Evolutionary conservation across 2,888 invertebrate species (phyloP), one percentile per base, ranked within the genome.

Genomic region (Eilema caniola): DNA sequence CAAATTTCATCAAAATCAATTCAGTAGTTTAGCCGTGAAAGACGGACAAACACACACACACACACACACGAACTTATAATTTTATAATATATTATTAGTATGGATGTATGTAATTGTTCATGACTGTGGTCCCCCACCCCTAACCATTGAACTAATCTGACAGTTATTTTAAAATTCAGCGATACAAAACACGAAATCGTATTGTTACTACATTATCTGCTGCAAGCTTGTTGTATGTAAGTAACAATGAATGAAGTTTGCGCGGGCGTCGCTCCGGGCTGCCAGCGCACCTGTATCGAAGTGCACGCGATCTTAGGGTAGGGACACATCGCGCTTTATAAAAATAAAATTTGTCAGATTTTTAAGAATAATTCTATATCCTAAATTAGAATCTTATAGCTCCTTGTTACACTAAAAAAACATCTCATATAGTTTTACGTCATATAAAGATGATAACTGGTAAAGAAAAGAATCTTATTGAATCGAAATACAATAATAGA

Each of bases 231-330:
- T 69, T 66, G 68, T 71, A 75, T 75, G 76, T 72, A 78, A 78
- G 88, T 85, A 91, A 91, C 92, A 94, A 93, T 94, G 94, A 94
- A 94, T 94, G 94, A 90, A 93, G 91, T 81, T 83, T 81, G 89
- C 90, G 89, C 90, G 91, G 91, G 88, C 93, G 90, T 88, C 92
- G 93, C 93, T 89, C 89, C 87, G 84, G 89, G 92, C 89, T 74
- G 84, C 80, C 82, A 73, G 86, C 86, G 89, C 95, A 94, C 94
- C 94, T 94, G 94, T 94, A 91, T 85, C 87, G 73, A 66, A 68
- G 78, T 89, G 89, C 95, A 94, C 94, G 94, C 94, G 90, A 94
- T 92, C 79, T 92, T 81, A 89, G 74, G 89, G 41, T 66, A 67
- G 33, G 76, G 74, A 31, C 74, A 89, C 70, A 79, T 25, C 20